phyloP scores from a whole-genome alignment of 2,888 invertebrate genomes.

The Odontocolon sp. region DNA sequence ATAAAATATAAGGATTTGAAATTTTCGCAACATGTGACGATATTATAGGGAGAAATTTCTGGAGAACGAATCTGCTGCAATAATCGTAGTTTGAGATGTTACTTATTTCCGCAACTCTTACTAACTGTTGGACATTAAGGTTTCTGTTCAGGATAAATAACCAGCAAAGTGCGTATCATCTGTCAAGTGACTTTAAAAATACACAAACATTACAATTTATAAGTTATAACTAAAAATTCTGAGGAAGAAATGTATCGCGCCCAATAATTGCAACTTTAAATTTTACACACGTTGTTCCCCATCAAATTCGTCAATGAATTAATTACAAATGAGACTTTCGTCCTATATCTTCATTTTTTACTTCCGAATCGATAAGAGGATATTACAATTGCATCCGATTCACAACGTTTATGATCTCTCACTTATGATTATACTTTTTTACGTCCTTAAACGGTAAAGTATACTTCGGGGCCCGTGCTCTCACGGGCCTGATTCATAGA shows the following conservation, averaged over 20 bases:
- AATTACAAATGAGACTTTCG: not conserved
- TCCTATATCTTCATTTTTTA: too few relatives aligned
- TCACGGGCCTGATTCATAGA: conserved; percentile 22
- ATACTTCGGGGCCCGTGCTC: conserved; percentile 10
- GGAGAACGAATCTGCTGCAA: too few relatives aligned
- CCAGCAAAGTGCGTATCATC: too few relatives aligned
- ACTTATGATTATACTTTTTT: conserved; percentile 2
- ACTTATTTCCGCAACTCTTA: too few relatives aligned
- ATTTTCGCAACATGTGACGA: too few relatives aligned
- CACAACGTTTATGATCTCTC: not conserved
- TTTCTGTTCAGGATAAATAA: too few relatives aligned
- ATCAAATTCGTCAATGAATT: not conserved
- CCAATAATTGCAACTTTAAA: not conserved
- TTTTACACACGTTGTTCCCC: not conserved
- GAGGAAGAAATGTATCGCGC: not conserved
- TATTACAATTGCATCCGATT: conserved; percentile 1
- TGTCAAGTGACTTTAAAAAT: too few relatives aligned
- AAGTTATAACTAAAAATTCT: not conserved
- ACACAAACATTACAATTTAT: too few relatives aligned
- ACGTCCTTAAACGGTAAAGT: conserved; percentile 37
- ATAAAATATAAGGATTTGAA: too few relatives aligned
- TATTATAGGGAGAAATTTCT: too few relatives aligned
- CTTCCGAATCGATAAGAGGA: not conserved
- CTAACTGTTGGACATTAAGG: too few relatives aligned
- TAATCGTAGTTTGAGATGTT: too few relatives aligned